These are phyloP conservation scores for Neogobius melanostomus DNA, from an alignment of 2,113 vertebrate genomes.

Conservation along the genomic window DNA sequence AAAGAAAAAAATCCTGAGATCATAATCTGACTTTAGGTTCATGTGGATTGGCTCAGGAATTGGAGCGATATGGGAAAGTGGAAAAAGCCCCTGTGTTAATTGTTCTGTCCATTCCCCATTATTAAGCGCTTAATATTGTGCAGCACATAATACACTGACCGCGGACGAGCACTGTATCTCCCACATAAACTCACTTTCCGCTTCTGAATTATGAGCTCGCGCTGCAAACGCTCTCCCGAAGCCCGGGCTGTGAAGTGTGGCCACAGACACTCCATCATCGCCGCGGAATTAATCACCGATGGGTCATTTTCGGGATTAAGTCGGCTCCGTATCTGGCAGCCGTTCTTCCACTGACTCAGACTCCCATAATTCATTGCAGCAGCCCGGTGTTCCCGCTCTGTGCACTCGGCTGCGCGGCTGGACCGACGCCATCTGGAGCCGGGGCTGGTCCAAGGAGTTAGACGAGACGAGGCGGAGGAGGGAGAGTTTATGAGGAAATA, in stretches of 20 bases:
- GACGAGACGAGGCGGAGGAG: not conserved
- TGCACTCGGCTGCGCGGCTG: slow-evolving; percentile 52
- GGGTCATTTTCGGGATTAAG: not conserved
- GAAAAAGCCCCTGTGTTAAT: not conserved
- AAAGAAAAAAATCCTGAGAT: too few relatives aligned
- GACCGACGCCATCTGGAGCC: slow-evolving; percentile 51
- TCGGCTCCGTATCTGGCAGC: slow-evolving; percentile 24
- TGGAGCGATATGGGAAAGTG: too few relatives aligned
- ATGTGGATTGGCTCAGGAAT: too few relatives aligned
- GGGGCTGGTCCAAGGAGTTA: not conserved
- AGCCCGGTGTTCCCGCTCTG: slow-evolving; percentile 52
- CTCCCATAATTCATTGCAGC: slow-evolving; percentile 32
- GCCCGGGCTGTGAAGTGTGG: not conserved
- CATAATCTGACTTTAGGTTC: too few relatives aligned
- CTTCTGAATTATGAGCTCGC: not conserved
- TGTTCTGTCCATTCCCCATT: not conserved
- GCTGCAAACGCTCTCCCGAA: not conserved
- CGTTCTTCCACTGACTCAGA: slow-evolving; percentile 18
- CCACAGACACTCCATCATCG: not conserved
- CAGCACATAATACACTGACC: not conserved
- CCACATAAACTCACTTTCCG: not conserved
- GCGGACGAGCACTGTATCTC: not conserved
- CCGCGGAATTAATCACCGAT: not conserved
- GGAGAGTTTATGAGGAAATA: not conserved
- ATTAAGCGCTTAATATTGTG: not conserved